A percentile compares a stretch with the other conserved stretches of the same genome.
phyloP scores from a whole-genome alignment of 2,797 vertebrate species.

The Galago senegalensis region DNA sequence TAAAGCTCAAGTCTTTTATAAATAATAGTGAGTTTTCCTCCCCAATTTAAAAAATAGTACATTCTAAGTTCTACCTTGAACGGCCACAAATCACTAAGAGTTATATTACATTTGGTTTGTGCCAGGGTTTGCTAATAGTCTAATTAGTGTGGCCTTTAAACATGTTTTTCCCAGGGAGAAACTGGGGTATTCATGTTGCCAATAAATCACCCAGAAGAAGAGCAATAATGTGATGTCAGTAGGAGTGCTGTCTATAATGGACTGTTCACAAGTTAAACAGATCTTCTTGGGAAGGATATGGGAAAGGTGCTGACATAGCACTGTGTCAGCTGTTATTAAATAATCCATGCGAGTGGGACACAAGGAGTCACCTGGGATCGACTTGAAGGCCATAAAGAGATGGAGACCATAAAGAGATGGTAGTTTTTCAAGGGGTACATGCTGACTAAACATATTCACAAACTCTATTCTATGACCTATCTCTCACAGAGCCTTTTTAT shows the following conservation, averaged over 20 bases:
- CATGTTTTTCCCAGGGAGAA: not conserved
- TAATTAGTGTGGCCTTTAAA: not conserved
- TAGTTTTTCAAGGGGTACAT: not conserved
- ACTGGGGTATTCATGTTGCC: not conserved
- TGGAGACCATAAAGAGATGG: not conserved
- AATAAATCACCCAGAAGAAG: slow-evolving; percentile 10
- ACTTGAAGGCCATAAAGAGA: not conserved
- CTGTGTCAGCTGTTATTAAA: slow-evolving; percentile 57
- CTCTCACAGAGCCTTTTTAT: not conserved
- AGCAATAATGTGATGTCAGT: slow-evolving; percentile 15
- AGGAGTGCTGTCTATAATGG: not conserved
- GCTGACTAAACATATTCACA: not conserved
- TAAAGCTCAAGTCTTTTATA: not conserved
- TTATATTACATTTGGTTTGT: not conserved
- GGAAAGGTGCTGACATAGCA: slow-evolving; percentile 62
- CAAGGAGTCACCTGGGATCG: not conserved
- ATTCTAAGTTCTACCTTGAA: slow-evolving; percentile 46
- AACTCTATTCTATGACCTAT: not conserved
- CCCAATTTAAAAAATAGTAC: not conserved
- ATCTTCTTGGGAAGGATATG: slow-evolving; percentile 74
- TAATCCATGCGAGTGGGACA: slow-evolving; percentile 52
- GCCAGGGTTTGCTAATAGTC: not conserved
- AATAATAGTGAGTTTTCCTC: not conserved
- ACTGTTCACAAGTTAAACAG: slow-evolving; percentile 50
- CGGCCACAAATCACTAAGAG: not conserved